Conservation (phyloP, 2,888 invertebrate species). For the Andrena flavipes region DNA sequence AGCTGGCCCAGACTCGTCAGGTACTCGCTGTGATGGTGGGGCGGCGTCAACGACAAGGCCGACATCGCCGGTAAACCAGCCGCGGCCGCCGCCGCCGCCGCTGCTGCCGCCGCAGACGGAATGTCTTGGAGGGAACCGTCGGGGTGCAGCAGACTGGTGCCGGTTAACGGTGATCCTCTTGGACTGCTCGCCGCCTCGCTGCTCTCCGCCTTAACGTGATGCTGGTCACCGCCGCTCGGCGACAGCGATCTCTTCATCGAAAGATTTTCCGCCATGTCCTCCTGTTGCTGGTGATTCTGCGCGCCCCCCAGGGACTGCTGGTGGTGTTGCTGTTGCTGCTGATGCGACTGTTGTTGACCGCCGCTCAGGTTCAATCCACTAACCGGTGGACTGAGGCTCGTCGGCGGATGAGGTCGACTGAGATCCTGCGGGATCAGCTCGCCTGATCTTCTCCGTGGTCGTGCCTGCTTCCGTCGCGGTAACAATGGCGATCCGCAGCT, state of each 20-base stretch:
- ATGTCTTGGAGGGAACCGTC: constrained; percentile 83
- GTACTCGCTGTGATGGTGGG: constrained; percentile 87
- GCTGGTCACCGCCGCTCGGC: constrained; percentile 57
- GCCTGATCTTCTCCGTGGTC: constrained; percentile 93
- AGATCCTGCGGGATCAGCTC: constrained; percentile 89
- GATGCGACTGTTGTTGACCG: constrained; percentile 61
- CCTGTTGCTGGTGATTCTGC: constrained; percentile 71
- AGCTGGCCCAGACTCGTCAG: constrained; percentile 82
- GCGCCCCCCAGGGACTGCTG: constrained; percentile 60
- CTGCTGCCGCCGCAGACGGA: constrained; percentile 78
- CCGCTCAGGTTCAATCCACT: constrained; percentile 75
- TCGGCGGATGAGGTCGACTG: constrained; percentile 83
- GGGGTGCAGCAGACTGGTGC: constrained; percentile 75
- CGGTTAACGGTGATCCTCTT: constrained; percentile 79
- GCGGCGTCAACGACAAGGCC: constrained; percentile 92
- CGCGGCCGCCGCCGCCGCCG: constrained; percentile 90
- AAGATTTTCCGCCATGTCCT: constrained; percentile 82
- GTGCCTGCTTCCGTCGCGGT: constrained; percentile 93
- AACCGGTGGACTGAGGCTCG: constrained; percentile 79
- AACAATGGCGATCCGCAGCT: constrained; percentile 90
- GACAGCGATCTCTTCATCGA: constrained; percentile 81
- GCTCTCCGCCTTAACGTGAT: constrained; percentile 78
- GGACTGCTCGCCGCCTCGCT: constrained; percentile 82
- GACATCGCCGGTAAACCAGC: constrained; percentile 85
- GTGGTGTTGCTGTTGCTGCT: constrained; percentile 64